A percentile compares a stretch with the other conserved stretches of the same genome.
These are phyloP conservation scores for Uropetala carovei DNA, from an alignment of 2,888 invertebrate genomes.

Conservation along the genomic window DNA sequence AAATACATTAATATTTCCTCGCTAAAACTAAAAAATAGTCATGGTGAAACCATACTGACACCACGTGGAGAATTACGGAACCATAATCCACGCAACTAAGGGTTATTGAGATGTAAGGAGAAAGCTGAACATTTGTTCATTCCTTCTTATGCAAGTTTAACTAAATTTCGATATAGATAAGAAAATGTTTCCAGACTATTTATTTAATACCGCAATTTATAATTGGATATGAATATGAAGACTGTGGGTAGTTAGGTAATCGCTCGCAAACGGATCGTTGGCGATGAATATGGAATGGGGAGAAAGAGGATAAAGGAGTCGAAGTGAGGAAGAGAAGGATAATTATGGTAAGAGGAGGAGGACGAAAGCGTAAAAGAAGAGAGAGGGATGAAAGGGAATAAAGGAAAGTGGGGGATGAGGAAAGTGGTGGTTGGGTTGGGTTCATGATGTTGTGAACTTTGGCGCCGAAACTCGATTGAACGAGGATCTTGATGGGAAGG, in stretches of 20 bases:
- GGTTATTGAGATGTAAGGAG: too few relatives aligned
- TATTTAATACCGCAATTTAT: background rate
- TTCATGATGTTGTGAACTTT: background rate
- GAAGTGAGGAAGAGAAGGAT: background rate
- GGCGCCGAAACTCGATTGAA: too few relatives aligned
- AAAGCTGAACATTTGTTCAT: too few relatives aligned
- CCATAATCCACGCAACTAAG: too few relatives aligned
- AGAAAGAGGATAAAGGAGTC: background rate
- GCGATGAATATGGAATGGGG: background rate
- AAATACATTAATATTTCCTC: too few relatives aligned
- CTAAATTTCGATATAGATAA: too few relatives aligned
- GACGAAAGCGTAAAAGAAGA: background rate
- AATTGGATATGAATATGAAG: background rate
- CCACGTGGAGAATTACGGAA: too few relatives aligned
- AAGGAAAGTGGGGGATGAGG: background rate
- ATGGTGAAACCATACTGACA: too few relatives aligned
- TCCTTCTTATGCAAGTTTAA: too few relatives aligned
- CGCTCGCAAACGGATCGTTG: background rate
- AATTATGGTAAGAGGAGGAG: background rate
- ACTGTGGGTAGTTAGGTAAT: background rate
- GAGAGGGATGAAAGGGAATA: background rate
- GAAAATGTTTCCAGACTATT: too few relatives aligned
- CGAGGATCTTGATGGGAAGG: too few relatives aligned
- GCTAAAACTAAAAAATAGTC: too few relatives aligned
- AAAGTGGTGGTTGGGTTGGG: background rate